Base-by-base conservation (phyloP, 2,113 vertebrate species). In the Vulpes vulpes region DNA sequence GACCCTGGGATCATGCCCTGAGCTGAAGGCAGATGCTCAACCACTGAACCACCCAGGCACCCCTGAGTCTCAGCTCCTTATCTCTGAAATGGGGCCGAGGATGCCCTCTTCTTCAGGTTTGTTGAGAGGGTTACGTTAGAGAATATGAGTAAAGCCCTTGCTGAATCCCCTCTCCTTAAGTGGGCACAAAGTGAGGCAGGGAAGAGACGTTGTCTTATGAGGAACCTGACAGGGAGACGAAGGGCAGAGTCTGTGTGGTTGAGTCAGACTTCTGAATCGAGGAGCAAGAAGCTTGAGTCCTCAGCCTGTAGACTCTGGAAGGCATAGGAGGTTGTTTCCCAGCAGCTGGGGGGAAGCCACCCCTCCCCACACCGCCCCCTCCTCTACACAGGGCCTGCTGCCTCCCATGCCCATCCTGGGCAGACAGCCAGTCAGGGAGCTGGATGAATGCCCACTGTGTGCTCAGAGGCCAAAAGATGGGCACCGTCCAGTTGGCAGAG, bases 401-500 rank as follows among this genome's bases (percentile, higher is more conserved):
- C 89, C 74, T 95, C 88, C 80, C 59, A n/a, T 93, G 92, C 94
- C 92, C 92, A 88, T 95, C 92, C 85, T 78, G 92, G 97, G 97
- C 92, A 92, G 69, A 57, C 92, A 96, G 95, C 95, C 96, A 98
- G 87, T 78, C 87, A 64, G 92, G 53, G 96, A 95, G 69, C 87
- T 98, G 98, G 98, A 94, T 11, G 11, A n/a, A 65, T 78, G 90
- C 97, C 97, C 81, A 82, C 69, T 74, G 92, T 25, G 35, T 3
- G 19, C 80, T 97, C 96, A 95, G 92, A 97, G 92, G 95, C 97
- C 95, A 97, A 88, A 98, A 97, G 97, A 98, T 97, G 98, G 97
- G 96, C 93, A 96, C 97, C 32, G 32, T 97, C 97, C 97, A 97
- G 95, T 90, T 98, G 97, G 98, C 97, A 97, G 94, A 97, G 84